Evolutionary conservation across 2,113 vertebrate species (phyloP).

Genomic region (Pachycephala philippinensis): DNA sequence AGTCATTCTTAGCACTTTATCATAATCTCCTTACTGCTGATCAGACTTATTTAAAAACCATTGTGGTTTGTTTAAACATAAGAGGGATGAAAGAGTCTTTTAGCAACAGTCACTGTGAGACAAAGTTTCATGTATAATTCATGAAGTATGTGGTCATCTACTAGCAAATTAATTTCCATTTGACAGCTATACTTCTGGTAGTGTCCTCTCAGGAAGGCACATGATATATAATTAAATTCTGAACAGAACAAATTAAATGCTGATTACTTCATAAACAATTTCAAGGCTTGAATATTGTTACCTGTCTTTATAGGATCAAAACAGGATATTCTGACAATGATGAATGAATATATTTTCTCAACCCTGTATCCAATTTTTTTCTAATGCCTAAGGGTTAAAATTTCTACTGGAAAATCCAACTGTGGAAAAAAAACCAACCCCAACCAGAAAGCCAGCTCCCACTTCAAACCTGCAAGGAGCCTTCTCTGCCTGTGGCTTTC

Average conservation of each 20-base stretch:
- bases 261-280: conserved; percentile 76
- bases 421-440: background rate
- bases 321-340: conserved; percentile 59
- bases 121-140: conserved; percentile 78
- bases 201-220: conserved; percentile 73
- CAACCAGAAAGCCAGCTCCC: background rate
- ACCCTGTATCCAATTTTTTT: background rate
- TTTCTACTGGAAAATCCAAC: conserved; percentile 1
- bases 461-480: background rate
- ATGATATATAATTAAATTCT: conserved; percentile 76
- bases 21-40: conserved; percentile 60
- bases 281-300: conserved; percentile 69
- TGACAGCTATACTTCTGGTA: conserved; percentile 68
- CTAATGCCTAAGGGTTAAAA: conserved; percentile 47
- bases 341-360: background rate
- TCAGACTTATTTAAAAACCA: conserved; percentile 71
- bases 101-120: conserved; percentile 69
- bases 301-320: conserved; percentile 66
- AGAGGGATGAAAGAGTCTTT: conserved; percentile 72
- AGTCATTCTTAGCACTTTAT: conserved; percentile 64
- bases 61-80: conserved; percentile 70
- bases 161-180: conserved; percentile 75
- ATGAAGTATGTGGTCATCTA: conserved; percentile 75
- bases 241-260: conserved; percentile 77
- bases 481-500: background rate